Percentiles rank a stretch among this genome's conserved stretches.
phyloP scores from a whole-genome alignment of 2,888 invertebrate species.

The Pinctada fucata region DNA sequence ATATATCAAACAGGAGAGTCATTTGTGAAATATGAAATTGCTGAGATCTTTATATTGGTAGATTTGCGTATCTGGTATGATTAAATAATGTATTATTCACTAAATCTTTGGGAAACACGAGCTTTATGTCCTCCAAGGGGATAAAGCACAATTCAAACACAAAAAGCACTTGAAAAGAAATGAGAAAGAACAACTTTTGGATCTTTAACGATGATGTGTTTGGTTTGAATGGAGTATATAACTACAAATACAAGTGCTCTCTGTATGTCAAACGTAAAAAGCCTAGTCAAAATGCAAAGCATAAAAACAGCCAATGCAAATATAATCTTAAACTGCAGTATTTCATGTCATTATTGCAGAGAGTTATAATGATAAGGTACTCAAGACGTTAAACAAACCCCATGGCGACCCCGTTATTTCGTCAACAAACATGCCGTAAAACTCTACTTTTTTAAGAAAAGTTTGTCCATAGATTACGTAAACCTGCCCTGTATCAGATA shows the following conservation, averaged over 20 bases:
- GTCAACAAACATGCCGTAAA: conserved; percentile 20
- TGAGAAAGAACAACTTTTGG: background rate
- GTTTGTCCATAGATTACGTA: conserved; percentile 15
- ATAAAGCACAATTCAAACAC: no score
- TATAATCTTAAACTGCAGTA: conserved; percentile 9
- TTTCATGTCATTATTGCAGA: background rate
- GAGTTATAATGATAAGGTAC: conserved; percentile 8
- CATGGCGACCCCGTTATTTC: conserved; percentile 20
- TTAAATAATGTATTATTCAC: no score
- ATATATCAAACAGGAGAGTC: no score
- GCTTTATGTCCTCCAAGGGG: no score
- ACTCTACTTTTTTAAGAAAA: background rate
- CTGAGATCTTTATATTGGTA: no score
- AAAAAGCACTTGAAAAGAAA: no score
- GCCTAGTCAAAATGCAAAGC: background rate
- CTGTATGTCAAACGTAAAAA: background rate
- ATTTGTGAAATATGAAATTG: no score
- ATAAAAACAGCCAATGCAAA: background rate
- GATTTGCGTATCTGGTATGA: no score
- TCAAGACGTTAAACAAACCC: conserved; percentile 25
- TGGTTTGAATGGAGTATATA: conserved; percentile 1
- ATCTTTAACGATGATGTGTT: background rate
- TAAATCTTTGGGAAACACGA: no score
- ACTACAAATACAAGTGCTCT: background rate
- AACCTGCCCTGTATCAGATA: conserved; percentile 1